These are phyloP conservation scores for Hypselothyrea guttata DNA, from an alignment of 2,888 invertebrate species.

Conservation along the genomic window DNA sequence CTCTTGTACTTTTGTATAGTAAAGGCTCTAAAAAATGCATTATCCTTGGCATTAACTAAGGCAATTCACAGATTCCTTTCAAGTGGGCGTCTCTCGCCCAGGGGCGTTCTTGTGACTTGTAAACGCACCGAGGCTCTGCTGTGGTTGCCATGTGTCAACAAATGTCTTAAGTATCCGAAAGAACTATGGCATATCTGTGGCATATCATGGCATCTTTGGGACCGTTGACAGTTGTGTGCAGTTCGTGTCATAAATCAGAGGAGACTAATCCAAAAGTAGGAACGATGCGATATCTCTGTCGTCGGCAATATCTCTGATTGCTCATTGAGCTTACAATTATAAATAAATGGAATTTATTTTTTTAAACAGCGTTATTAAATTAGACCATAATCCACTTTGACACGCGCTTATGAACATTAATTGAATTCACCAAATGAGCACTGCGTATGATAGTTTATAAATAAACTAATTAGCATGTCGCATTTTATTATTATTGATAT, in stretches of 20 bases:
- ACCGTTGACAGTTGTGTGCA: constrained; percentile 53
- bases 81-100: constrained; percentile 38
- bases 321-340: constrained; percentile 7
- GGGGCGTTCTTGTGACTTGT: constrained; percentile 56
- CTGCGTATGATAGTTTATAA: constrained; percentile 63
- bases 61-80: constrained; percentile 65
- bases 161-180: constrained; percentile 33
- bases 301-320: neutral
- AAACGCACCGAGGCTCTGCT: constrained; percentile 48
- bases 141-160: constrained; percentile 69
- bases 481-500: constrained; percentile 30
- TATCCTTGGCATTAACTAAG: constrained; percentile 45
- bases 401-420: constrained; percentile 63
- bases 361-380: constrained; percentile 60
- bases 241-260: constrained; percentile 42
- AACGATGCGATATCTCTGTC: constrained; percentile 6
- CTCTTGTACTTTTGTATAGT: no score
- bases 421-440: constrained; percentile 66
- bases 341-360: constrained; percentile 2
- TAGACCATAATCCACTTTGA: constrained; percentile 67
- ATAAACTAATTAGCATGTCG: constrained; percentile 64
- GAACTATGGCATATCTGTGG: constrained; percentile 12
- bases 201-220: constrained; percentile 26
- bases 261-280: constrained; percentile 19
- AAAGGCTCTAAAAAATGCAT: no score